These are phyloP conservation scores for Centropus unirufus DNA, from an alignment of 2,113 vertebrate species.

Conservation along the genomic window DNA sequence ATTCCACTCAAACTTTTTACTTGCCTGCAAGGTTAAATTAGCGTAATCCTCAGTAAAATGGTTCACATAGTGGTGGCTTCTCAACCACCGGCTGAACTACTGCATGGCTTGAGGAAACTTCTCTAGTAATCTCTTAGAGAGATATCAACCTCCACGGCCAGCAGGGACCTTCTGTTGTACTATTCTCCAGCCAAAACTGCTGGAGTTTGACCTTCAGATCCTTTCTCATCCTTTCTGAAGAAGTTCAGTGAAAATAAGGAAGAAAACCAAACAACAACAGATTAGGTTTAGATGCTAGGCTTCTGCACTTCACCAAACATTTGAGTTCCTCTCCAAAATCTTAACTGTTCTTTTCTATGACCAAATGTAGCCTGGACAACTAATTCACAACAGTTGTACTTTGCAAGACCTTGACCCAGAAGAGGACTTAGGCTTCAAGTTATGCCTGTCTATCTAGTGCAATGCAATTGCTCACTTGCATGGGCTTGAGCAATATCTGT, in stretches of 20 bases:
- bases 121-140: neutral
- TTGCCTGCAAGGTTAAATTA: neutral
- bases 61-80: neutral
- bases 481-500: neutral
- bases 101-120: neutral
- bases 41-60: neutral
- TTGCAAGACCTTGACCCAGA: neutral
- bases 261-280: fast-evolving
- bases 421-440: too few relatives aligned
- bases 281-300: neutral
- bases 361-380: neutral
- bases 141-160: neutral
- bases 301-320: neutral
- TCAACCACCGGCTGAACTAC: neutral
- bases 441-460: too few relatives aligned
- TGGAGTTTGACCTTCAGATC: neutral
- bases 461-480: fast-evolving
- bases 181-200: neutral
- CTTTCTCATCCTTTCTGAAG: neutral
- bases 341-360: neutral
- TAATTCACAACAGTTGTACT: neutral
- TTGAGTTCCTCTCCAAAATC: neutral
- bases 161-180: neutral
- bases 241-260: neutral
- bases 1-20: neutral